Percentiles rank a stretch among this genome's conserved stretches.
These are phyloP conservation scores for Channa maculata DNA, from an alignment of 2,113 vertebrate genomes.

Conservation along the genomic window DNA sequence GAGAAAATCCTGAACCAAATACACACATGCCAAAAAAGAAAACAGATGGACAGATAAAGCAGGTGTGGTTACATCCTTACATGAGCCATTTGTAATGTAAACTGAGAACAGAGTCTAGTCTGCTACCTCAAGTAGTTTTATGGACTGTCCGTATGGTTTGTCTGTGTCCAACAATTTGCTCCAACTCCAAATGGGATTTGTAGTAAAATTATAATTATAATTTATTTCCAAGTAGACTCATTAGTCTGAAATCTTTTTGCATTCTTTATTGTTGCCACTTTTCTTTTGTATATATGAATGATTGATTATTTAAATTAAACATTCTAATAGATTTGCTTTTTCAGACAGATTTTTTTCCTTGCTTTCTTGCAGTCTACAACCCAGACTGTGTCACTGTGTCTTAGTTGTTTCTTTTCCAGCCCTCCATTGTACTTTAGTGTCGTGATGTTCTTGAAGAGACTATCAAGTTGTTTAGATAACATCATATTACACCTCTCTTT, in stretches of 20 bases:
- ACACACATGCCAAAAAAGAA: conserved; percentile 23
- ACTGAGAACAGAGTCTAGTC: conserved; percentile 7
- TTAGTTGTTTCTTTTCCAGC: conserved; percentile 4
- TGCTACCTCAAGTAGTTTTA: background rate
- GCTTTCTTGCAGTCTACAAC: background rate
- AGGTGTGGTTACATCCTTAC: conserved; percentile 33
- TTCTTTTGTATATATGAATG: background rate
- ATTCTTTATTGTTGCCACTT: background rate
- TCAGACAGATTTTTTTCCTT: background rate
- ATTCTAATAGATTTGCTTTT: background rate
- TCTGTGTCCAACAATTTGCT: background rate
- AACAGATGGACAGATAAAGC: conserved; percentile 42
- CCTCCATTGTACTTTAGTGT: too few species aligned
- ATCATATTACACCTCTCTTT: conserved; percentile 34
- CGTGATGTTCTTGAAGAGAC: background rate
- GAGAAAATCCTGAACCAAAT: conserved; percentile 29
- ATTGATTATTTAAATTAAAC: conserved; percentile 15
- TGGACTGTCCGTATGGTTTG: background rate
- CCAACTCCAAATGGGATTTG: background rate
- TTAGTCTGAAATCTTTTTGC: background rate
- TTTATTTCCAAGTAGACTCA: background rate
- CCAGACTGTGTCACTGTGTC: background rate
- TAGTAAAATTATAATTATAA: background rate
- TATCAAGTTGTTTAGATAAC: conserved; percentile 29
- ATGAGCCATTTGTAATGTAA: conserved; percentile 25